Evolutionary conservation across 2,888 invertebrate genomes (phyloP).

Genomic region (Heteromyza rotundicornis): DNA sequence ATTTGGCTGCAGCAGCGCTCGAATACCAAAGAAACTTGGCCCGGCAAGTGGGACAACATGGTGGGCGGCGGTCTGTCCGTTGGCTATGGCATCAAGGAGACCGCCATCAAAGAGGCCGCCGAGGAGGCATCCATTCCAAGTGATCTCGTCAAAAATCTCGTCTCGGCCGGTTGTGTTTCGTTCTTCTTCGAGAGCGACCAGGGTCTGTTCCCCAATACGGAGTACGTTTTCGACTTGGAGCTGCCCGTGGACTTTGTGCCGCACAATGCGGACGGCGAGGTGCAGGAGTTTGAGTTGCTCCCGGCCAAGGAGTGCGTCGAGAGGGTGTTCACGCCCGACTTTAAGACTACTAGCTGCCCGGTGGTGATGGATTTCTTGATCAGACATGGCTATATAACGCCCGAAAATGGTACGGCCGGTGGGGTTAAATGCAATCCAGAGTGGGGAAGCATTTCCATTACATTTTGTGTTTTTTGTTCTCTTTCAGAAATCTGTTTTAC

Average conservation of each 20-base stretch:
- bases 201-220: slow-evolving; percentile 92
- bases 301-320: slow-evolving; percentile 84
- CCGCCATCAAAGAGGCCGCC: slow-evolving; percentile 90
- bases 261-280: slow-evolving; percentile 93
- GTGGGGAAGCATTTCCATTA: not conserved
- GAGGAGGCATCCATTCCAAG: slow-evolving; percentile 92
- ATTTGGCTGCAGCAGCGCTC: slow-evolving; percentile 90
- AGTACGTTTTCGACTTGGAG: slow-evolving; percentile 92
- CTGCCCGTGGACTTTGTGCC: slow-evolving; percentile 88
- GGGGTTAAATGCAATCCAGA: not conserved
- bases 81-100: slow-evolving; percentile 86
- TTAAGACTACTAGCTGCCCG: slow-evolving; percentile 93
- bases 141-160: slow-evolving; percentile 70
- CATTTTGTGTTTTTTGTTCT: slow-evolving; percentile 1
- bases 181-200: slow-evolving; percentile 91
- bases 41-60: slow-evolving; percentile 94
- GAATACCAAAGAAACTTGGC: slow-evolving; percentile 92
- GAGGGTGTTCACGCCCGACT: slow-evolving; percentile 80
- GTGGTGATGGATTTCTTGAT: slow-evolving; percentile 91
- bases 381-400: slow-evolving; percentile 85
- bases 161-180: slow-evolving; percentile 63
- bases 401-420: slow-evolving; percentile 79
- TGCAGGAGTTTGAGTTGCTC: slow-evolving; percentile 86
- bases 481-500: slow-evolving; percentile 82
- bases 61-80: slow-evolving; percentile 92